Base-by-base conservation (phyloP, 2,888 invertebrate species). In the Desoria tigrina region DNA sequence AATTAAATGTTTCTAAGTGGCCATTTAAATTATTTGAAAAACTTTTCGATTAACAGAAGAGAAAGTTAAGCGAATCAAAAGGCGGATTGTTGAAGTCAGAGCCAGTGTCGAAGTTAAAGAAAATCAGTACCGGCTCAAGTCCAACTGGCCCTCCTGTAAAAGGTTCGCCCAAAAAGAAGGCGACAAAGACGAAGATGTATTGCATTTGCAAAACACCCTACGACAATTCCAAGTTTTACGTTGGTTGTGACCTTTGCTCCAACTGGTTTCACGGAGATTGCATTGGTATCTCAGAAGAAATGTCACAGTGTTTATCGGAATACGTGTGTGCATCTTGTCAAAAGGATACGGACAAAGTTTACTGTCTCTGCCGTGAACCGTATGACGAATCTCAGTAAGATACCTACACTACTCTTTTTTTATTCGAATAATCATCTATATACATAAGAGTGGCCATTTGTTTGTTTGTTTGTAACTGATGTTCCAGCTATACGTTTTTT, bases 211-310 rank as follows among this genome's bases (percentile, higher is more conserved):
- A 91, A 78, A 95, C 92, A 50, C 94, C 95, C 2, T 97, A 97
- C 79, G 96, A 98, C 81, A 92, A 93, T 76, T 79, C 21, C 78
- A 92, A 92, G 80, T 97, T 97, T 81, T 98, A 97, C 81, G 93
- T 99, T 73, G 95, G 94, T 66, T 99, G 99, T 82, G 96, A 97
- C 82, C 84, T 94, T 78, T 99, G 98, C 81, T 92, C 92, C 78
- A 95, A 96, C 81, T 98, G 98, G 97, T 98, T 94, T 85, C 99
- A 99, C 80, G 96, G 96, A 1, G 90, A 91, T 76, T 99, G 99
- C 80, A 94, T 98, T 14, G 91, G 90, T 51, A 91, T 98, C 67
- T 91, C 92, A 0, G 94, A 96, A 81, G 89, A 90, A 79, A 90
- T 90, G 84, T 94, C 94, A 70, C 90, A 92, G 80, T 86, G 87